Conservation (phyloP, 2,888 invertebrate species). For the Marasmarcha lunaedactyla region DNA sequence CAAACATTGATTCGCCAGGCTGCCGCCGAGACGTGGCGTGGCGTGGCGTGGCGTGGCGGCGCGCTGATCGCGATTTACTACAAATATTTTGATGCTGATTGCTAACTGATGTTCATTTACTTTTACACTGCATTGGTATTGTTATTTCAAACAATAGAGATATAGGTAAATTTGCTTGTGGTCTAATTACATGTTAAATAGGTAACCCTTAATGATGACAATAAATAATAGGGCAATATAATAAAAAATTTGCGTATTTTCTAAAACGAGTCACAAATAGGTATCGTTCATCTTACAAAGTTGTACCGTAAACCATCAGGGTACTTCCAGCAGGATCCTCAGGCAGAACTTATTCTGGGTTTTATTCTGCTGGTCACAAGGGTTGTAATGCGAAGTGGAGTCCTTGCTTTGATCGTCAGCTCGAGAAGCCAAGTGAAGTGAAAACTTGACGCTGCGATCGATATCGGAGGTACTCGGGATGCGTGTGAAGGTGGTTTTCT, state of each 20-base stretch:
- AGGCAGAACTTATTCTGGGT: background rate
- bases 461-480: background rate
- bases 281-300: background rate
- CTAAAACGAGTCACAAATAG: background rate
- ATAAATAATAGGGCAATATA: too few relatives aligned
- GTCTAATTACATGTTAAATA: too few relatives aligned
- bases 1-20: conserved; percentile 9
- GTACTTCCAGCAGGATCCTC: background rate
- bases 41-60: too few relatives aligned
- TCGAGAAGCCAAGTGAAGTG: background rate
- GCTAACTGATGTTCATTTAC: too few relatives aligned
- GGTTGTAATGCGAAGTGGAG: background rate
- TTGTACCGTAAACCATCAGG: background rate
- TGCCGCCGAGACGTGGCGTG: too few relatives aligned
- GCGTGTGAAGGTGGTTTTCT: background rate
- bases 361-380: background rate
- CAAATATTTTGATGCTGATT: too few relatives aligned
- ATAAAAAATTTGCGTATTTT: too few relatives aligned
- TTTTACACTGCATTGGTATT: too few relatives aligned
- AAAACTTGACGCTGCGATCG: background rate
- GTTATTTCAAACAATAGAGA: too few relatives aligned
- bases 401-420: background rate
- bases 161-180: too few relatives aligned
- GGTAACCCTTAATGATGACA: too few relatives aligned
- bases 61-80: too few relatives aligned